phyloP scores from a whole-genome alignment of 1,140 invertebrate genomes.

The Drosophila subpulchrella region DNA sequence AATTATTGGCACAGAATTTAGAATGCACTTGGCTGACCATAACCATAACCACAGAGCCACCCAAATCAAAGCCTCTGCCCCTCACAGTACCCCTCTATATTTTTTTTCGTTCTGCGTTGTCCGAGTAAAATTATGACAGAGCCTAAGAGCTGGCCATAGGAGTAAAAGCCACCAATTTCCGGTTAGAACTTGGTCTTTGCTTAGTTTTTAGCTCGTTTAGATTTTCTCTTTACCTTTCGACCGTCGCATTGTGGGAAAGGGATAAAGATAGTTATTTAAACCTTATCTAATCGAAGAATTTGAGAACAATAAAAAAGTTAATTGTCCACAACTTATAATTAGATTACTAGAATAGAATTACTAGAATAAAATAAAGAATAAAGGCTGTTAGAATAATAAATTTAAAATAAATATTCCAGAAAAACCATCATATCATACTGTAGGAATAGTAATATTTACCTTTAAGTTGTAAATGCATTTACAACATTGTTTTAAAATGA shows the following conservation, averaged over 20 bases:
- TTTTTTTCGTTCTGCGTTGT: slow-evolving; percentile 29
- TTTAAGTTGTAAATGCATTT: background rate
- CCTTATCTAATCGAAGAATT: background rate
- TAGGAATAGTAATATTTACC: background rate
- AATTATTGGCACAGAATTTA: slow-evolving; percentile 77
- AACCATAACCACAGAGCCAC: slow-evolving; percentile 71
- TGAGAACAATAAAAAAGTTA: background rate
- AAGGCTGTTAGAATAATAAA: too few species aligned
- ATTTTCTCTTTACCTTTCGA: slow-evolving; percentile 13
- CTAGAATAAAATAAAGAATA: too few species aligned
- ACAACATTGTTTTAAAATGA: background rate
- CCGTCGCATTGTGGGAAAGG: slow-evolving; percentile 29
- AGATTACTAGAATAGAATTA: background rate
- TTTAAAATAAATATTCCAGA: too few species aligned
- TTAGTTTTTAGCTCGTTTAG: slow-evolving; percentile 30
- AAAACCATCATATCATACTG: too few species aligned
- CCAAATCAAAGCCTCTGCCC: slow-evolving; percentile 59
- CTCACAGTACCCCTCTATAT: background rate
- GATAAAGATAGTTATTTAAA: slow-evolving; percentile 6
- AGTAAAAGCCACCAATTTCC: slow-evolving; percentile 75
- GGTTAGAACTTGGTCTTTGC: slow-evolving; percentile 35
- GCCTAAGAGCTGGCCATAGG: slow-evolving; percentile 25
- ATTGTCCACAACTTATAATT: background rate
- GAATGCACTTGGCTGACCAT: slow-evolving; percentile 62
- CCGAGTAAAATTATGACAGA: slow-evolving; percentile 65